Evolutionary conservation across 1,140 invertebrate species (phyloP), one percentile per base, ranked within the genome.

Genomic region (Ooceraea biroi): DNA sequence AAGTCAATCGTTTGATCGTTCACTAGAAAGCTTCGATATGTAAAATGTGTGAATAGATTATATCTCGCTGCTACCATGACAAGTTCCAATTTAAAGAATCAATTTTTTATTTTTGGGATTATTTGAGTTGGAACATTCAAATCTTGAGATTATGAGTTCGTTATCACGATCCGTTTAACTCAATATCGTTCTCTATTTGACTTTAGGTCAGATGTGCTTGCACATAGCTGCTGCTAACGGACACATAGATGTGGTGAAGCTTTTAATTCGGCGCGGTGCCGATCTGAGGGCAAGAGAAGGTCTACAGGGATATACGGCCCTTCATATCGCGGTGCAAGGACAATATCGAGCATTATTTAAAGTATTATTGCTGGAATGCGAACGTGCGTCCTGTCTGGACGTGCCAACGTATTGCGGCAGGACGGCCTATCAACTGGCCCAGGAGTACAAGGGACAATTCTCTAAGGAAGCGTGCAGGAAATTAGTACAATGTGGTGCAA

Each of bases 131-230:
- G 7, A 7, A 36, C 7, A 36, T 36, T 36, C 36, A 36, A 36
- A 36, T 36, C 36, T 36, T 36, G 7, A 36, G 7, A 36, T 36
- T 36, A 36, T 36, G 36, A 36, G 36, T 36, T 36, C 7, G 36
- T 36, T n/a, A n/a, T n/a, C n/a, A n/a, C n/a, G n/a, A n/a, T n/a
- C n/a, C n/a, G 2, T 36, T 36, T 36, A 7, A 36, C 36, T 36
- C n/a, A n/a, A n/a, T 36, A 36, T 36, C 36, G 36, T 0, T n/a
- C 65, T 77, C 82, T 92, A 91, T 92, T 85, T 85, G 91, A 50
- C 92, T 97, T 96, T 95, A 98, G 98, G 98, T 91, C 96, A 97
- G 94, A 97, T 96, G 86, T 98, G 97, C 91, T 95, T 98, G 19
- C 98, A 99, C 91, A 92, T 98, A 86, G 98, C 98, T 48, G 97